Percentiles rank a stretch among this genome's conserved stretches.
These are phyloP conservation scores for Notarius lentiginosus DNA, from an alignment of 2,113 vertebrate species.

Conservation along the genomic window DNA sequence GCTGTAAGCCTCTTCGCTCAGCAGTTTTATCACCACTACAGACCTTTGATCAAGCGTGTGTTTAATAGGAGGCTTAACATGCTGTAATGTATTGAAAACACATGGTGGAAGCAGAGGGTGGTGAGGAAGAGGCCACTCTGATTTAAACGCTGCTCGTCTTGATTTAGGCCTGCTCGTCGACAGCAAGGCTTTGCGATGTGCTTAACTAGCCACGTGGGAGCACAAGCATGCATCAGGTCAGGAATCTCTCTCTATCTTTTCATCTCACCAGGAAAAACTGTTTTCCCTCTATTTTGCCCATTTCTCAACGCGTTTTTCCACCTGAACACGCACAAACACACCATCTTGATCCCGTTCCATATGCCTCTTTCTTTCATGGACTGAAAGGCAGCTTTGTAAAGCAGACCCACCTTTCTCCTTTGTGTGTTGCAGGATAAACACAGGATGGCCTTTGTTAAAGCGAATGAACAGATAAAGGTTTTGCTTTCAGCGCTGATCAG, in stretches of 20 bases:
- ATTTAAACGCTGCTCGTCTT: slow-evolving; percentile 2
- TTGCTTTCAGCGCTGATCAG: slow-evolving; percentile 18
- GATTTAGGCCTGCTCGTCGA: slow-evolving; percentile 9
- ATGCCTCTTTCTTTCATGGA: not conserved
- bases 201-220: slow-evolving; percentile 13
- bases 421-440: slow-evolving; percentile 23
- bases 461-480: slow-evolving; percentile 7
- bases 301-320: slow-evolving; percentile 13
- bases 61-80: slow-evolving; percentile 7
- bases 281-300: not conserved
- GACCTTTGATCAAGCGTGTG: slow-evolving; percentile 22
- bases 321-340: slow-evolving; percentile 21
- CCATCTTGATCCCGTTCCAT: slow-evolving; percentile 4
- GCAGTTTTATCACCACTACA: slow-evolving; percentile 17
- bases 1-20: slow-evolving; percentile 9
- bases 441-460: slow-evolving; percentile 40
- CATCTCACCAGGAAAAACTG: not conserved
- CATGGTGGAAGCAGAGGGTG: slow-evolving; percentile 16
- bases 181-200: not conserved
- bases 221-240: not conserved
- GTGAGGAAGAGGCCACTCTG: slow-evolving; percentile 9
- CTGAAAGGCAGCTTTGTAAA: slow-evolving; percentile 9
- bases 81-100: slow-evolving; percentile 23
- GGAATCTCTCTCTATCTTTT: not conserved
- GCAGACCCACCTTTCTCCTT: slow-evolving; percentile 49